Evolutionary conservation across 2,888 invertebrate genomes (phyloP), one percentile per base, ranked within the genome.

Genomic region (Chelonus formosanus): DNA sequence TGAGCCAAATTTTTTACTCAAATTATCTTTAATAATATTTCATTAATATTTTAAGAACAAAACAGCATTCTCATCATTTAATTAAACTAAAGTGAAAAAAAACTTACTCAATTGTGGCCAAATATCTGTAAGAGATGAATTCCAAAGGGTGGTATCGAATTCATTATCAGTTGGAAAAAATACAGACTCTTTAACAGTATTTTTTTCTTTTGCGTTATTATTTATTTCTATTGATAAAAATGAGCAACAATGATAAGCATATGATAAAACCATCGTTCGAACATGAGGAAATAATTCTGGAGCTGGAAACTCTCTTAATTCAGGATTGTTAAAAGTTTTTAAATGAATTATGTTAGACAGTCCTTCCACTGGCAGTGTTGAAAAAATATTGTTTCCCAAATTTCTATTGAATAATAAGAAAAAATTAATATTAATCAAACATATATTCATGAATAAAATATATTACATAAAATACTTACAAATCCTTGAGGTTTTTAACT

Each of bases 171-270:
- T 89, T 0, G 92, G 91, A 80, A 91, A 91, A 8, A 91, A 85
- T 1, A 92, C 89, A 0, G 90, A 87, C 76, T 92, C 92, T 75
- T 89, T 86, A 65, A 88, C 78, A 73, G 88, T 79, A 69, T 74
- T 65, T 3, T 76, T 77, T 7, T 75, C 74, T 20, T 67, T 62
- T 83, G 86, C 67, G 75, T 75, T 40, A 40, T 6, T 76, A 50
- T 78, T 78, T 5, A 70, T 55, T 34, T 80, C 76, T 74, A 91
- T 85, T 54, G 92, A 90, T 78, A 94, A 84, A 85, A 94, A 96
- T 70, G 94, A 92, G 85, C 97, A 97, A 86, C 97, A 98, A 84
- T 98, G 97, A 86, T 97, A 98, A 73, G 97, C 97, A 85, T 97
- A 97, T 1, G 96, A 94, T 47, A 97, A 86, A 48, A 94, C 91